phyloP scores from a whole-genome alignment of 1,140 invertebrate genomes.

The Macrocentrus cingulum region DNA sequence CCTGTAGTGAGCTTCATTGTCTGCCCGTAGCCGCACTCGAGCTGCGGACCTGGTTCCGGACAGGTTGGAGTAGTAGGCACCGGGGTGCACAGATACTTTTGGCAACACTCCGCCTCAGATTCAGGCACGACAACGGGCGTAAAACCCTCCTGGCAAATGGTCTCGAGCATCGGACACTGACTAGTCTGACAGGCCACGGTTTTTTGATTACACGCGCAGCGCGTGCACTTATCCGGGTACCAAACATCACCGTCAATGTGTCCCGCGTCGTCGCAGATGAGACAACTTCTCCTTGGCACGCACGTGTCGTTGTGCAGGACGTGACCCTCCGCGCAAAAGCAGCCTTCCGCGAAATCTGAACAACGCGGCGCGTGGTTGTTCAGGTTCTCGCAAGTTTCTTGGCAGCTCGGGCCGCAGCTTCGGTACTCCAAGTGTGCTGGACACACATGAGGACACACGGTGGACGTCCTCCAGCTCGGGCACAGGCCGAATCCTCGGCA shows the following conservation, averaged over 20 bases:
- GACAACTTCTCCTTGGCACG: conserved; percentile 57
- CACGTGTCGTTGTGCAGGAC: conserved; percentile 58
- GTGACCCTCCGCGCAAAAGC: conserved; percentile 76
- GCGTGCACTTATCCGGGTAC: conserved; percentile 72
- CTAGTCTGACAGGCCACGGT: conserved; percentile 62
- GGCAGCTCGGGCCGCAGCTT: conserved; percentile 68
- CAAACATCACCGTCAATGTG: conserved; percentile 66
- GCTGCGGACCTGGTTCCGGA: conserved; percentile 64
- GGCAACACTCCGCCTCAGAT: conserved; percentile 67
- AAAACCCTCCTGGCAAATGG: conserved; percentile 63
- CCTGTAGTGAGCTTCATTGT: conserved; percentile 65
- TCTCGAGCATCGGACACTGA: conserved; percentile 62
- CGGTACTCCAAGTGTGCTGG: conserved; percentile 66
- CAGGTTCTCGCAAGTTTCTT: conserved; percentile 68
- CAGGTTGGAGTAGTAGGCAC: conserved; percentile 62
- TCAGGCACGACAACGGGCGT: conserved; percentile 58
- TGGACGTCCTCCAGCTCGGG: conserved; percentile 67
- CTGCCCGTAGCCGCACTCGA: conserved; percentile 72
- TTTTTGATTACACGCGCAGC: conserved; percentile 69
- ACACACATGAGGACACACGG: conserved; percentile 67
- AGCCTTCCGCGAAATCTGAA: conserved; percentile 68
- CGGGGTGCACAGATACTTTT: conserved; percentile 67
- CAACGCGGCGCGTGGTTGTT: conserved; percentile 53
- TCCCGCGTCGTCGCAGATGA: conserved; percentile 68
- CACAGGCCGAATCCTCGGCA: conserved; percentile 71